phyloP scores from a whole-genome alignment of 2,113 vertebrate genomes.

The Phocoena phocoena region DNA sequence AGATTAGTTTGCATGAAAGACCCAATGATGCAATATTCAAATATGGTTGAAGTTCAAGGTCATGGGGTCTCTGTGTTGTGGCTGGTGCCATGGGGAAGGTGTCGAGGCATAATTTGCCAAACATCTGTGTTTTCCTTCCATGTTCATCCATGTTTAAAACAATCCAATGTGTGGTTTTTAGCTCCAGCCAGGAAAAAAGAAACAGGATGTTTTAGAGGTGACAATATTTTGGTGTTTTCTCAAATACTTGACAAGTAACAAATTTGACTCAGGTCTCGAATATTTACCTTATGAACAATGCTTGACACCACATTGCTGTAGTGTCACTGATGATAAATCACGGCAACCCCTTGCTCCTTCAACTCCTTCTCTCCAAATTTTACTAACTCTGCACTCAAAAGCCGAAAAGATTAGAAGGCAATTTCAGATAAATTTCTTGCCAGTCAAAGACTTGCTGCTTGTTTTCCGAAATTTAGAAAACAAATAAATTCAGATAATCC shows the following conservation, averaged over 20 bases:
- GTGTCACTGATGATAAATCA: not conserved
- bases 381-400: not conserved
- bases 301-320: not conserved
- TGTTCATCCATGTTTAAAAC: not conserved
- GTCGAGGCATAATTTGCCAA: not conserved
- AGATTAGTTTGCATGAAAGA: not conserved
- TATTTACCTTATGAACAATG: not conserved
- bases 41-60: not conserved
- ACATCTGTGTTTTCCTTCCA: not conserved
- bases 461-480: not conserved
- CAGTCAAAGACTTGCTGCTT: not conserved
- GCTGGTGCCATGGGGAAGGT: not conserved
- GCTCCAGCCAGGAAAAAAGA: not conserved
- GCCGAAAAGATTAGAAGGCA: not conserved
- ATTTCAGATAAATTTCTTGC: not conserved
- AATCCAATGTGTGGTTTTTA: not conserved
- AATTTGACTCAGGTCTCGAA: not conserved
- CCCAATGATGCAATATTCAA: not conserved
- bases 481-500: not conserved
- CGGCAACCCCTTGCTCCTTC: not conserved
- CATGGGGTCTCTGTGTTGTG: not conserved
- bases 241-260: not conserved
- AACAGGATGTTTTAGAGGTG: not conserved
- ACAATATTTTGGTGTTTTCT: constrained; percentile 2
- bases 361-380: not conserved